Base-by-base conservation (phyloP, 1,140 invertebrate genomes). In the Oscheius sp. region DNA sequence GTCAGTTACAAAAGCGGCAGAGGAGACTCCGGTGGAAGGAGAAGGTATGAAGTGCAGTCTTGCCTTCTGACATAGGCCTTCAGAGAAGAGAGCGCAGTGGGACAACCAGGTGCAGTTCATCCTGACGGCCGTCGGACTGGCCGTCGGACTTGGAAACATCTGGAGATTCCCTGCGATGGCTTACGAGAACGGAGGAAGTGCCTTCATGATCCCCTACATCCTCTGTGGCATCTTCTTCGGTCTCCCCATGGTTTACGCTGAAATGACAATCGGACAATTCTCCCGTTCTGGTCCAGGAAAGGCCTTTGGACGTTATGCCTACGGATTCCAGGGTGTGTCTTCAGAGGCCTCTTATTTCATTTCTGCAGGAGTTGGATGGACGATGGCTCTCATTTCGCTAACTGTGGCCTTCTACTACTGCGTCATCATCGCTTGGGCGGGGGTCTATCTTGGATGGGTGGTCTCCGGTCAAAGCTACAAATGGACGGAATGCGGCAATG, bases 121-220 rank as follows among this genome's bases (percentile, higher is more conserved):
- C n/a, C 88, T 95, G 2, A 93, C 92, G 20, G 91, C 93, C 66
- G 92, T 93, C 76, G 92, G 92, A 2, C 93, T 93, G 77, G 92
- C 92, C 1, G 92, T 93, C 0, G 92, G 93, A 85, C 86, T 94
- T 68, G 91, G 91, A 15, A 93, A 93, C 81, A 91, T 94, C 0
- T 95, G 93, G 94, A 89, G 93, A 79, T 97, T 96, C 87, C 93
- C 93, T 10, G 95, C 94, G 84, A 86, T 95, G 65, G 94, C 92
- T 81, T 93, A 95, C 86, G 91, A 93, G 84, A 95, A 96, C 86
- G 93, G 93, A 55, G 93, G 93, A 86, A 93, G 93, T 93, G 66
- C 66, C 31, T 74, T 74, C 29, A 36, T 74, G 13, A 68, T 74
- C n/a, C 55, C 72, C 2, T 74, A 74, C 31, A 1, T 74, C 29